Conservation (phyloP, 1,140 invertebrate genomes). For the Antheraea pernyi region DNA sequence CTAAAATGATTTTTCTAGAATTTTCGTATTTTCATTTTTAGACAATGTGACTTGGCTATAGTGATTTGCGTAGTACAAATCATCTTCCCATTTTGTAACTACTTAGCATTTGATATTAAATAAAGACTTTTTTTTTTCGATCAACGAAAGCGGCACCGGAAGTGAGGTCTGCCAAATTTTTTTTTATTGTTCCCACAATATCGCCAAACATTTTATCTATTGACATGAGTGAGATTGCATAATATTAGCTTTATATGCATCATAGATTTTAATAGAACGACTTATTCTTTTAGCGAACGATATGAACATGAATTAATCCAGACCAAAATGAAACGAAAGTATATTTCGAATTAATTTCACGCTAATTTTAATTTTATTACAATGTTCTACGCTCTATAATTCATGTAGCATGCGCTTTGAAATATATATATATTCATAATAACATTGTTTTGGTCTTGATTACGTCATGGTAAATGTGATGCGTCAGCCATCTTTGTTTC, state of each 20-base stretch:
- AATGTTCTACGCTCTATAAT: neutral
- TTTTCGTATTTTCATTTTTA: slow-evolving; percentile 1
- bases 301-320: slow-evolving; percentile 29
- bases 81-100: neutral
- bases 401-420: neutral
- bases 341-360: no score
- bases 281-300: neutral
- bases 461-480: neutral
- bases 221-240: slow-evolving; percentile 36
- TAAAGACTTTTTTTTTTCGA: neutral
- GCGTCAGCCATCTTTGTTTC: neutral
- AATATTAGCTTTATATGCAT: slow-evolving; percentile 31
- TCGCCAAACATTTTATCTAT: slow-evolving; percentile 24
- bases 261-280: neutral
- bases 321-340: neutral
- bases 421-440: neutral
- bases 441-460: slow-evolving; percentile 20
- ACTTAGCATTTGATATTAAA: neutral
- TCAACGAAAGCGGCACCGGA: neutral
- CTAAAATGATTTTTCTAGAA: slow-evolving; percentile 4
- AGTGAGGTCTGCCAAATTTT: neutral
- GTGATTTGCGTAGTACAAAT: slow-evolving; percentile 7
- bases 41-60: neutral
- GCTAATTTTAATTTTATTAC: no score
- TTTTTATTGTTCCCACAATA: neutral